Evolutionary conservation across 2,888 invertebrate species (phyloP), one percentile per base, ranked within the genome.

Genomic region (Alentia gelatinosa): DNA sequence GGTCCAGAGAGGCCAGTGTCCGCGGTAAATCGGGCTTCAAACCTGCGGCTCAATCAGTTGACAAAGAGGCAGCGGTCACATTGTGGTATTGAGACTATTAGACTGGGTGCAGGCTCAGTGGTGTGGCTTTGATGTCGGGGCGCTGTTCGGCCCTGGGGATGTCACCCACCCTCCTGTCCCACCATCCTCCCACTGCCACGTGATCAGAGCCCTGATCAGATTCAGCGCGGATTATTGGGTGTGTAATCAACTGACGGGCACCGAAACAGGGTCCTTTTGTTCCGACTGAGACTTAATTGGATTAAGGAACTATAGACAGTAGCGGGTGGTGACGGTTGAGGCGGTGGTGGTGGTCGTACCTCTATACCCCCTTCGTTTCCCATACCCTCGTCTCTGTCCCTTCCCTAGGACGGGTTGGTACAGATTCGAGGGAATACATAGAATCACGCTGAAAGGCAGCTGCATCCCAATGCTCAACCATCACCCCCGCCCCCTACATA

Each of bases 61-160:
- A 86, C 86, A 86, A 86, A 86, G 86, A 50, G 86, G 33, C 86
- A 42, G 47, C 30, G 47, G 47, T 33, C 86, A 86, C 86, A 86
- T 86, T 86, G 86, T 86, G 86, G 42, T 86, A 33, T 42, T 42
- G 42, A 50, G 47, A 42, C 86, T n/a, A 86, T 47, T 79, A 79
- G 79, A 39, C 23, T 12, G 86, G 47, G 86, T 4, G 42, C 26
- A 37, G 7, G 39, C 83, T 40, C 9, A 39, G 40, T 37, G 83
- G 35, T 83, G 39, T 12, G 12, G 83, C 83, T 83, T 83, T 83
- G 83, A 83, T 37, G 83, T 83, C 23, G 39, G 26, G 33, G 37
- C 83, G 4, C n/a, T 40, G 79, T 7, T 35, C n/a, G 39, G 39
- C 39, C 39, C 15, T 40, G 23, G 35, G 40, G 83, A 37, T 83